These are phyloP conservation scores for Lacerta viridis DNA, from an alignment of 2,797 vertebrate genomes.

Conservation along the genomic window DNA sequence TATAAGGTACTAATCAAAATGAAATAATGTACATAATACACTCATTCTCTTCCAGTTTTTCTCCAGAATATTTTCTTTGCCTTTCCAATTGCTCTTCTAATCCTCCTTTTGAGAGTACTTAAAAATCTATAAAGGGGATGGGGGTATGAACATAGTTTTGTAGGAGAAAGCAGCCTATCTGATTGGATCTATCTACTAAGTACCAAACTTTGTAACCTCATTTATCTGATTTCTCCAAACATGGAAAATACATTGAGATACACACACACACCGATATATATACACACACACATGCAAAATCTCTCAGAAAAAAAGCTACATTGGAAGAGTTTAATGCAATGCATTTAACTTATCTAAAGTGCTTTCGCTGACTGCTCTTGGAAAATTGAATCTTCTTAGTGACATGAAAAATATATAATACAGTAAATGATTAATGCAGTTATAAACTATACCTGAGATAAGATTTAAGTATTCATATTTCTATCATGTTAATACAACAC, in stretches of 20 bases:
- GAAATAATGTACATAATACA: slow-evolving; percentile 38
- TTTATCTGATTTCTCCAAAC: slow-evolving; percentile 78
- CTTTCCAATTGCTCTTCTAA: slow-evolving; percentile 63
- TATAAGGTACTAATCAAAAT: slow-evolving; percentile 23
- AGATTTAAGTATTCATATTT: slow-evolving; percentile 97
- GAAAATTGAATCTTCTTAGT: slow-evolving; percentile 89
- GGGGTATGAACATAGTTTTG: slow-evolving; percentile 19
- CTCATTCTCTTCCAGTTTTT: slow-evolving; percentile 34
- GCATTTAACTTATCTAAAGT: slow-evolving; percentile 85
- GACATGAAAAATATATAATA: slow-evolving; percentile 96
- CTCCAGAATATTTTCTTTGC: slow-evolving; percentile 49
- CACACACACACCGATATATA: slow-evolving; percentile 62
- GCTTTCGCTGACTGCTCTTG: slow-evolving; percentile 82
- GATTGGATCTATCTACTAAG: slow-evolving; percentile 61
- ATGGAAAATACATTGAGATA: slow-evolving; percentile 67
- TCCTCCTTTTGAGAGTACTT: slow-evolving; percentile 59
- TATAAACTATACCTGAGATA: slow-evolving; percentile 95
- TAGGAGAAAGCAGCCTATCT: slow-evolving; percentile 46
- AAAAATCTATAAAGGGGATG: slow-evolving; percentile 36
- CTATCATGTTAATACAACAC: slow-evolving; percentile 94
- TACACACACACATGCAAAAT: slow-evolving; percentile 78
- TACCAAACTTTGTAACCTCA: slow-evolving; percentile 73
- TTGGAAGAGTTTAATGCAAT: slow-evolving; percentile 79
- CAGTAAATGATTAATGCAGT: slow-evolving; percentile 95
- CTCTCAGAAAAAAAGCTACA: slow-evolving; percentile 69